Evolutionary conservation across 2,888 invertebrate species (phyloP), one percentile per base, ranked within the genome.

Genomic region (Nomada ruficornis): DNA sequence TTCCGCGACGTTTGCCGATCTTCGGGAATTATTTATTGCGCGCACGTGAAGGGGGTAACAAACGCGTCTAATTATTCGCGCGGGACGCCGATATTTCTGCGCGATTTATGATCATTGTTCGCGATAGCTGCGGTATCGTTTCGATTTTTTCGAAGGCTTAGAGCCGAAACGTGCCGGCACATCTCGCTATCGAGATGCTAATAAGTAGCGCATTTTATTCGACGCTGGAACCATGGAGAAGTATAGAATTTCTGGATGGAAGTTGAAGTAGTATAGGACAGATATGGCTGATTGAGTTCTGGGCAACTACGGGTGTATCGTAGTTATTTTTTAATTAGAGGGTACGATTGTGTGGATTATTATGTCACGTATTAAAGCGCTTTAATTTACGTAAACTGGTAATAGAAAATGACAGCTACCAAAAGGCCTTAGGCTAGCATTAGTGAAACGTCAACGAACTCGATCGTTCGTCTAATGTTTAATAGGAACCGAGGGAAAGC

Each of bases 1-100:
- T 67, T 62, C 42, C 3, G 60, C 59, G 52, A 69, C 60, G 80
- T 77, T 77, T 62, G 54, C 80, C 77, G 71, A 80, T 80, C 77
- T 77, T 62, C 64, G 26, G 54, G 62, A 54, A 71, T 77, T 80
- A 77, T 80, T 77, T 77, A 80, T 77, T 62, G 71, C 77, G 23
- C 36, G 54, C 29, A 67, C 80, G 79, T 77, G 79, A 69, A 60
- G 7, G 64, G 77, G 68, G 44, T 63, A 63, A 57, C 68, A 50
- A 76, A 69, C 77, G 29, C 52, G 64, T 47, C 69, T 79, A 77
- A 77, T 79, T 79, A 79, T 64, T 79, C 69, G 52, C 68, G 68
- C 47, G 62, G 54, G 67, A 44, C 47, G 23, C 62, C 44, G 78
- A 76, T 68, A 76, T 76, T 78, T 76, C 42, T 73, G 26, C 0